A percentile compares a stretch with the other conserved stretches of the same genome.
Conservation (phyloP, 1,140 invertebrate genomes). For the Heliothis subflexa region DNA sequence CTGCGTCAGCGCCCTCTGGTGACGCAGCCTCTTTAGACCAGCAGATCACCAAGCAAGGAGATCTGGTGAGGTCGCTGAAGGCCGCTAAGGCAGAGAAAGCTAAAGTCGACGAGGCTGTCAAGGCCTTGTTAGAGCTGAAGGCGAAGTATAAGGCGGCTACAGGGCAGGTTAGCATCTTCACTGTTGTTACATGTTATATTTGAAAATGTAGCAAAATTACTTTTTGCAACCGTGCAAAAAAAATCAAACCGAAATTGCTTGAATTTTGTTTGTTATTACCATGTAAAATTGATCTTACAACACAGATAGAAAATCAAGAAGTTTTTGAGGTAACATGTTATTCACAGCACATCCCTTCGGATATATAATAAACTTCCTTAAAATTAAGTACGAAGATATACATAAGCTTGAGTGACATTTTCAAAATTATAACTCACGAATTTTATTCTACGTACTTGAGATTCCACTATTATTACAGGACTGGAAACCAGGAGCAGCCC, state of each 20-base stretch:
- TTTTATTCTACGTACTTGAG: too few relatives aligned
- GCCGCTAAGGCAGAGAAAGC: slow-evolving; percentile 88
- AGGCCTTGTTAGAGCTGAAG: slow-evolving; percentile 91
- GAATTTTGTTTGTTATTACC: too few relatives aligned
- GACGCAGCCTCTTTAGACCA: slow-evolving; percentile 75
- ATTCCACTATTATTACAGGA: too few relatives aligned
- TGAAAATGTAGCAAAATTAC: background rate
- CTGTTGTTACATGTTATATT: background rate
- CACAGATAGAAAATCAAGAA: too few relatives aligned
- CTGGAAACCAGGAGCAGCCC: slow-evolving; percentile 55
- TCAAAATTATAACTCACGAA: too few relatives aligned
- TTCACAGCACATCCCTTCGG: too few relatives aligned
- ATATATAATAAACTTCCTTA: too few relatives aligned
- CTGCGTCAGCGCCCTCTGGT: slow-evolving; percentile 36
- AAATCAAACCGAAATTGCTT: too few relatives aligned
- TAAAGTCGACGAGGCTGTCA: slow-evolving; percentile 85
- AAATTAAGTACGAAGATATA: too few relatives aligned
- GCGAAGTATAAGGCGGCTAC: slow-evolving; percentile 91
- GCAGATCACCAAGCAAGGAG: slow-evolving; percentile 89
- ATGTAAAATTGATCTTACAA: too few relatives aligned
- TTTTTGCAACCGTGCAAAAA: background rate
- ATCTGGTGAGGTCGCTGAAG: slow-evolving; percentile 90
- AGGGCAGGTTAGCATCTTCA: slow-evolving; percentile 78
- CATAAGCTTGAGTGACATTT: too few relatives aligned
- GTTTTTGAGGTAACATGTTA: too few relatives aligned